Conservation (phyloP, 92 coral and sea anemone species). For the Scolanthus callimorphus region DNA sequence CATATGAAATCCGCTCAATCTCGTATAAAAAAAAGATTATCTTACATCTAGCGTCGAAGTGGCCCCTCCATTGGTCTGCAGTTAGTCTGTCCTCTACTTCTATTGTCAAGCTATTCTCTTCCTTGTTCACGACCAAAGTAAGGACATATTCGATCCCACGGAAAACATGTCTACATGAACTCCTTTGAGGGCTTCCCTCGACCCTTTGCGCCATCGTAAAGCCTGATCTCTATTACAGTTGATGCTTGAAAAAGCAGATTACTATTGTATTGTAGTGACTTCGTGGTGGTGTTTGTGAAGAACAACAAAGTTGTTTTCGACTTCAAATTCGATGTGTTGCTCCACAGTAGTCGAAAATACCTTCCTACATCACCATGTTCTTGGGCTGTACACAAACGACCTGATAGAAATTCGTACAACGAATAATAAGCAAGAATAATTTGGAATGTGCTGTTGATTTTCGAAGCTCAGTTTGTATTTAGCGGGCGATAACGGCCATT, state of each 20-base stretch:
- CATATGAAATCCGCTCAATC: too few species aligned
- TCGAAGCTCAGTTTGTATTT: conserved; percentile 53
- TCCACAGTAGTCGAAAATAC: too few species aligned
- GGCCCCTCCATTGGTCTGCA: conserved; percentile 98
- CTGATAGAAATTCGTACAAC: too few species aligned
- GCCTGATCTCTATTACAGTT: too few species aligned
- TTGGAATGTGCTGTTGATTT: neutral
- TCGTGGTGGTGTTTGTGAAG: too few species aligned
- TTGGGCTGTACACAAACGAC: too few species aligned
- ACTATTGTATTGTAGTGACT: too few species aligned
- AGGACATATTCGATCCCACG: conserved; percentile 95
- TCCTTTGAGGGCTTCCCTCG: conserved; percentile 21
- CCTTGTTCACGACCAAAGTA: conserved; percentile 68
- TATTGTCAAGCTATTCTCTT: conserved; percentile 54
- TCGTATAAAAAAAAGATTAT: neutral
- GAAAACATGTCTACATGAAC: conserved; percentile 61
- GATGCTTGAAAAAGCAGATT: neutral
- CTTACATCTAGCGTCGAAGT: conserved; percentile 98
- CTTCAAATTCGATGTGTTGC: too few species aligned
- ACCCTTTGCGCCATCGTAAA: conserved; percentile 37
- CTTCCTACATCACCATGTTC: too few species aligned
- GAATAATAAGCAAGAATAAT: too few species aligned
- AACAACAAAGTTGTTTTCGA: too few species aligned
- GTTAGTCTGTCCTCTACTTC: conserved; percentile 98
- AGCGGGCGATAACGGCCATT: conserved; percentile 93